These are phyloP conservation scores for Odontamblyopus lacepedii DNA, from an alignment of 2,797 vertebrate genomes.

Conservation along the genomic window DNA sequence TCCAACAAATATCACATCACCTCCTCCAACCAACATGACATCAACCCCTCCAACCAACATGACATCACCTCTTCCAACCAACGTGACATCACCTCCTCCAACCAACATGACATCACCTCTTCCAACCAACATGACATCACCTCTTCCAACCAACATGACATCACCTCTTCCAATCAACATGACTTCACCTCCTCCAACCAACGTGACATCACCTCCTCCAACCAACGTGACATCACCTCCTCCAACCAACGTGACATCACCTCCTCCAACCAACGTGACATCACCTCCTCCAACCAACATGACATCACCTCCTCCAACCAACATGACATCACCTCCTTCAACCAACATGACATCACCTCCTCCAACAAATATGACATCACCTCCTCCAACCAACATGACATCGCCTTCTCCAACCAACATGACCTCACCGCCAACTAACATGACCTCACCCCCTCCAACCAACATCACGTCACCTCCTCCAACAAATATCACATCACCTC, in stretches of 20 bases:
- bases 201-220: neutral
- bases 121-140: neutral
- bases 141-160: neutral
- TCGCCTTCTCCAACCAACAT: too few species aligned
- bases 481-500: too few species aligned
- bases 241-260: neutral
- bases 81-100: neutral
- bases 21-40: neutral
- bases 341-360: too few species aligned
- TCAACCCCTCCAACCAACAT: neutral
- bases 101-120: neutral
- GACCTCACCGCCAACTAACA: too few species aligned
- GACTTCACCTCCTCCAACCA: neutral
- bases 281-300: neutral
- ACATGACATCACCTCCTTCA: too few species aligned
- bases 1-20: neutral
- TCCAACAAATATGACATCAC: too few species aligned
- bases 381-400: too few species aligned
- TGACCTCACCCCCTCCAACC: too few species aligned
- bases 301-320: too few species aligned
- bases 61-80: neutral
- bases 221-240: neutral
- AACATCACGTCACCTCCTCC: too few species aligned
- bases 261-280: neutral
- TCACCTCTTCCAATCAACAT: neutral